phyloP scores from a whole-genome alignment of 2,797 vertebrate genomes.

The Ibycter americanus region DNA sequence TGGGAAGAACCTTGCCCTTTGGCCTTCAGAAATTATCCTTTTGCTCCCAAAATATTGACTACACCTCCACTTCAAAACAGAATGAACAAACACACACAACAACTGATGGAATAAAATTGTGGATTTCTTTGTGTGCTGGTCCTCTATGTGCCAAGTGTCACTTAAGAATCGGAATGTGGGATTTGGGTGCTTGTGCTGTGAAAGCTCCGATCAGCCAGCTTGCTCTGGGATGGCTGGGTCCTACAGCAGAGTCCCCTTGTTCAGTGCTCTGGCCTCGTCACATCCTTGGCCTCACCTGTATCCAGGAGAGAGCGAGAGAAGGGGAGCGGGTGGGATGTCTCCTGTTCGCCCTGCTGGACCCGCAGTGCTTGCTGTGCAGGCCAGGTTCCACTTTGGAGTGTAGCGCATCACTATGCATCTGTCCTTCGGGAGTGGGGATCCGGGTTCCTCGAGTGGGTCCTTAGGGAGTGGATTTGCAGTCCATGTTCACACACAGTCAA shows the following conservation, averaged over 20 bases:
- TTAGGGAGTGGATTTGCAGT: background rate
- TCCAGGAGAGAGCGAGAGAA: background rate
- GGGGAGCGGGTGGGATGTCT: background rate
- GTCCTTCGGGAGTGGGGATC: background rate
- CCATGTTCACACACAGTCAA: fast-evolving
- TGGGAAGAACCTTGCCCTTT: background rate
- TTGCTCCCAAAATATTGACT: background rate
- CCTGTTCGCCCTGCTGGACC: background rate
- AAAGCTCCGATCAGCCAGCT: background rate
- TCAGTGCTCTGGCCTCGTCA: background rate
- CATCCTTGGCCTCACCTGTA: fast-evolving
- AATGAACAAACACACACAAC: background rate
- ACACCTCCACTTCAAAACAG: background rate
- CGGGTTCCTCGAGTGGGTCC: fast-evolving
- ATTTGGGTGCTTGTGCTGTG: background rate
- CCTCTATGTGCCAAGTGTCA: background rate
- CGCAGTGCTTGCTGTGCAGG: background rate
- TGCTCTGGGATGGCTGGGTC: background rate
- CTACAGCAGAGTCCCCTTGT: background rate
- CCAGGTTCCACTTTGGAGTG: background rate
- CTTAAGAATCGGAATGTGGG: background rate
- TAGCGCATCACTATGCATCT: fast-evolving
- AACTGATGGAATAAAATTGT: background rate
- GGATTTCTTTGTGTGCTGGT: background rate
- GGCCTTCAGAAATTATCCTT: background rate